Conservation (phyloP, 2,113 vertebrate species). For the Grallaria varia region DNA sequence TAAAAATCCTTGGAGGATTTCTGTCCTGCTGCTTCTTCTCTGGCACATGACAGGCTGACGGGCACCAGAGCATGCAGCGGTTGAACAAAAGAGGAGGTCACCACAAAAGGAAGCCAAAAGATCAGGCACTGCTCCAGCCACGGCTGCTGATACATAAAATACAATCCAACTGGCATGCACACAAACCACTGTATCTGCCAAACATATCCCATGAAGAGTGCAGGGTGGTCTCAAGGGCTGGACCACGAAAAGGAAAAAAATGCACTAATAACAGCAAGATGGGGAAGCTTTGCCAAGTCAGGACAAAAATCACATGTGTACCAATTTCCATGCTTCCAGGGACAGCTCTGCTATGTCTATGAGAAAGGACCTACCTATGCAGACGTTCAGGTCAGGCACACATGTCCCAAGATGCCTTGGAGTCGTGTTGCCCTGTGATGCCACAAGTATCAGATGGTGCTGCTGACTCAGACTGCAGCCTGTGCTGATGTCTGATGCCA, state of each 20-base stretch:
- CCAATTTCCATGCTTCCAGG: neutral
- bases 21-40: neutral
- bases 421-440: accelerated
- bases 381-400: neutral
- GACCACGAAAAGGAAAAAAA: constrained; percentile 29
- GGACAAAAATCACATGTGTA: neutral
- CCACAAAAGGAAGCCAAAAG: constrained; percentile 18
- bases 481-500: neutral
- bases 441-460: neutral
- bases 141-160: neutral
- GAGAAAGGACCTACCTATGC: neutral
- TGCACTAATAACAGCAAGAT: constrained; percentile 1
- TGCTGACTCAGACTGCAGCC: neutral
- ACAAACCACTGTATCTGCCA: constrained; percentile 25
- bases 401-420: accelerated
- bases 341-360: neutral
- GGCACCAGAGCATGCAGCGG: neutral
- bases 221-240: constrained; percentile 21
- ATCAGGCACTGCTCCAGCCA: constrained; percentile 32
- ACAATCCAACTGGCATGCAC: constrained; percentile 29
- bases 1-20: neutral
- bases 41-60: neutral
- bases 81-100: neutral
- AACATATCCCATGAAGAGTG: constrained; percentile 6
- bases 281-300: constrained; percentile 1